Evolutionary conservation across 1,140 invertebrate genomes (phyloP).

Genomic region (Megathymus violae): DNA sequence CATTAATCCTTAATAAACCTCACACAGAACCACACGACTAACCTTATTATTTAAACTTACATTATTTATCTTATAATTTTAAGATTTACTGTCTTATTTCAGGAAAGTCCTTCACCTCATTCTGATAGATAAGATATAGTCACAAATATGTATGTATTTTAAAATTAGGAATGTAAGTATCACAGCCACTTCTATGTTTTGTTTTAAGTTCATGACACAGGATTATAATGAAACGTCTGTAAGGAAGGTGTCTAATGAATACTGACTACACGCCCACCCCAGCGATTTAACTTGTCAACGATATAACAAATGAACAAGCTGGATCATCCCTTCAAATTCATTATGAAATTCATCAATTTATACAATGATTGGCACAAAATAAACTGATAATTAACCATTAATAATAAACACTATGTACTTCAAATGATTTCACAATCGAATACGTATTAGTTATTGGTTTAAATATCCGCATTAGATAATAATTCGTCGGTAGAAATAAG

Average conservation of each 20-base stretch:
- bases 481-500: no score
- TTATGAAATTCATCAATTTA: constrained; percentile 59
- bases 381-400: constrained; percentile 29
- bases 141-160: no score
- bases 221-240: constrained; percentile 64
- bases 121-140: no score
- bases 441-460: background rate
- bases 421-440: constrained; percentile 21
- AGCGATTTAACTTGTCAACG: constrained; percentile 75
- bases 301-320: constrained; percentile 64
- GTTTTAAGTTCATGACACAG: constrained; percentile 36
- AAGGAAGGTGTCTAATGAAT: constrained; percentile 75
- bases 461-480: no score
- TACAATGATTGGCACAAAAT: constrained; percentile 48
- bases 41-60: no score
- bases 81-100: no score
- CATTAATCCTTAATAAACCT: no score
- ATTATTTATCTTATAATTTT: no score
- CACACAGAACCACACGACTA: no score
- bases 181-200: constrained; percentile 38
- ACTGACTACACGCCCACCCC: constrained; percentile 59
- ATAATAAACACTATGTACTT: constrained; percentile 22
- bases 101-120: no score
- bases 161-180: no score
- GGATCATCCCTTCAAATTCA: constrained; percentile 64